Evolutionary conservation across 2,113 vertebrate species (phyloP).

Genomic region (Perca flavescens): DNA sequence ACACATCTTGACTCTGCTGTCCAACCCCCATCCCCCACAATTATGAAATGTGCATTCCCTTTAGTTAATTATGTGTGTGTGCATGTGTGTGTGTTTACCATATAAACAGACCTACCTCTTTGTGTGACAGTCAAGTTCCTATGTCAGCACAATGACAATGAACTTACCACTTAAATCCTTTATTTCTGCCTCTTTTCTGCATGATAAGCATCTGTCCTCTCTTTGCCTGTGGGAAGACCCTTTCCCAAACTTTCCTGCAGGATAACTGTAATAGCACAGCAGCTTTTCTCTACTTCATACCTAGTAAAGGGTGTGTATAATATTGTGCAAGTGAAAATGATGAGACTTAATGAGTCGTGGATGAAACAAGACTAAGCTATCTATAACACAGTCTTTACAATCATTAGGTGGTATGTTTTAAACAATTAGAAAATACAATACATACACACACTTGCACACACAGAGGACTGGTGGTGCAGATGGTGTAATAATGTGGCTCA

Average conservation of each 20-base stretch:
- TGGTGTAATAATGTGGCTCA: conserved; percentile 19
- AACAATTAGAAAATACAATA: neutral
- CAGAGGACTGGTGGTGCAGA: conserved; percentile 2
- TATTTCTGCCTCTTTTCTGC: conserved; percentile 14
- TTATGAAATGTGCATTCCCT: conserved; percentile 20
- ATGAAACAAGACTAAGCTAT: neutral
- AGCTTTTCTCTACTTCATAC: neutral
- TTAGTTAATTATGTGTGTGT: conserved; percentile 14
- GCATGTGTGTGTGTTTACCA: conserved; percentile 53
- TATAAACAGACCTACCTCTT: conserved; percentile 56
- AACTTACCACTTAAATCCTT: conserved; percentile 1
- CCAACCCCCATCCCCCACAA: conserved; percentile 11
- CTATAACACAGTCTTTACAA: neutral
- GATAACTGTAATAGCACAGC: neutral
- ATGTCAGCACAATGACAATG: conserved; percentile 43
- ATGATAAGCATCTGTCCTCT: conserved; percentile 57
- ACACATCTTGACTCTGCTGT: conserved; percentile 46
- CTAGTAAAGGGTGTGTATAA: neutral
- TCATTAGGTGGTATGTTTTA: neutral
- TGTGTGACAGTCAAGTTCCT: conserved; percentile 28
- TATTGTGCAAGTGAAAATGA: neutral
- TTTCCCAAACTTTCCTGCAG: neutral
- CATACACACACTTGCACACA: neutral
- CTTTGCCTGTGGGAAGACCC: neutral
- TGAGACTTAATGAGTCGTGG: neutral